Base-by-base conservation (phyloP, 2,113 vertebrate genomes). In the Coryphaenoides rupestris region DNA sequence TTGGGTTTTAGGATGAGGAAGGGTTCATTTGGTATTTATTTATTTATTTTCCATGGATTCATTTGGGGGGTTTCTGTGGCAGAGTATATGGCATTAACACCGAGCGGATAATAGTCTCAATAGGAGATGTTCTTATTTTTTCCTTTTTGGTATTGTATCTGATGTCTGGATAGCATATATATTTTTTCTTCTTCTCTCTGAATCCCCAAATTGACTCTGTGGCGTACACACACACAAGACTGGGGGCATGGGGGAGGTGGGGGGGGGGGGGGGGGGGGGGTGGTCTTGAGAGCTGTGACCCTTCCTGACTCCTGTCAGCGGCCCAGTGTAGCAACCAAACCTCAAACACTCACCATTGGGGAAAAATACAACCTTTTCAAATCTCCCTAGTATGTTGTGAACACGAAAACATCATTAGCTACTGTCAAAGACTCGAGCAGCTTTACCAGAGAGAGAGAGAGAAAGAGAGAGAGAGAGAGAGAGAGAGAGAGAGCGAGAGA, bases 361-460 rank as follows among this genome's bases (percentile, higher is more conserved):
- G 22, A 13, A 5, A 21, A 47, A 70, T 73, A 62, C 70, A 69
- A 53, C 62, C 52, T 70, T 76, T 73, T 73, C 46, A 66, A 87
- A 84, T 82, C 76, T 78, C 82, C 74, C 76, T 66, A 69, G 66
- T 78, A 65, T 66, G 73, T 77, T 65, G 71, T 5, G 24, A 77
- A 84, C 71, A 75, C 3, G 46, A 76, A 82, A 72, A 81, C 80
- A 82, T 84, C 66, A 68, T 84, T 86, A 84, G 85, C 81, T 84
- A 82, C 83, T 86, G 85, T 91, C 87, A 89, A 86, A 88, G 87
- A 89, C 88, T 84, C 68, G 60, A 73, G 81, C 80, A 86, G 87
- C 87, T 90, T 90, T 86, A 89, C 80, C 33, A 83, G 76, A 87
- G 77, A 68, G 76, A 73, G 47, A 63, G 74, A 80, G 75, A 73